These are phyloP conservation scores for Sabatieria punctata DNA, from an alignment of 2,888 invertebrate species.

Conservation along the genomic window DNA sequence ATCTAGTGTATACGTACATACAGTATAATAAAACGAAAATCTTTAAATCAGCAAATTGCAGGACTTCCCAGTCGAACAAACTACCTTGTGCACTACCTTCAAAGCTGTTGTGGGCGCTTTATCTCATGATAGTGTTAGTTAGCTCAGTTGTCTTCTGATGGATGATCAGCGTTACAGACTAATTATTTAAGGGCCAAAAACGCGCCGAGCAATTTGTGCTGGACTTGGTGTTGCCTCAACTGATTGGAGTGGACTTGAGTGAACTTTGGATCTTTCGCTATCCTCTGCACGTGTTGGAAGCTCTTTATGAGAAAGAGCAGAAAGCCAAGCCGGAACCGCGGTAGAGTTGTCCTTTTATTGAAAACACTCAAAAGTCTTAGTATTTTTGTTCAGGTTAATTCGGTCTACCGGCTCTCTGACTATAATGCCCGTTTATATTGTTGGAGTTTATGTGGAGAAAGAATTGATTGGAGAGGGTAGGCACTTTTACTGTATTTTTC, in stretches of 20 bases:
- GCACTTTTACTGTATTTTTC: too few species aligned
- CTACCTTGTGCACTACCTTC: slow-evolving; percentile 53
- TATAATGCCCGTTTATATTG: slow-evolving; percentile 61
- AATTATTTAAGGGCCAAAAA: slow-evolving; percentile 41
- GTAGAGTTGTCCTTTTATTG: too few species aligned
- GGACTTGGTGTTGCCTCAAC: slow-evolving; percentile 60
- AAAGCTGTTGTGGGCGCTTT: slow-evolving; percentile 65
- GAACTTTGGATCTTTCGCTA: slow-evolving; percentile 65
- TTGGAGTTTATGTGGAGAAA: slow-evolving; percentile 69
- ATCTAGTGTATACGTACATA: too few species aligned
- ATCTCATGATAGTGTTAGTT: too few species aligned
- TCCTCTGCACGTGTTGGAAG: slow-evolving; percentile 53
- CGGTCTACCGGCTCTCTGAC: slow-evolving; percentile 60
- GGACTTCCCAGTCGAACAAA: slow-evolving; percentile 52
- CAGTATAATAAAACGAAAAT: slow-evolving; percentile 1
- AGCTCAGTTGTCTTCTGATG: too few species aligned
- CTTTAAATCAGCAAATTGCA: slow-evolving; percentile 27
- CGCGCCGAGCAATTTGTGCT: slow-evolving; percentile 57
- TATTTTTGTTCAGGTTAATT: slow-evolving; percentile 44
- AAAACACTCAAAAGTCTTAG: neutral
- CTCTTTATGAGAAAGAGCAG: slow-evolving; percentile 46
- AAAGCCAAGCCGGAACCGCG: slow-evolving; percentile 49
- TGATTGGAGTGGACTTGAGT: slow-evolving; percentile 65
- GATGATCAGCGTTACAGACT: too few species aligned
- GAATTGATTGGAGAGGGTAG: slow-evolving; percentile 62